phyloP scores from a whole-genome alignment of 2,113 vertebrate species.

The Xenopus borealis region DNA sequence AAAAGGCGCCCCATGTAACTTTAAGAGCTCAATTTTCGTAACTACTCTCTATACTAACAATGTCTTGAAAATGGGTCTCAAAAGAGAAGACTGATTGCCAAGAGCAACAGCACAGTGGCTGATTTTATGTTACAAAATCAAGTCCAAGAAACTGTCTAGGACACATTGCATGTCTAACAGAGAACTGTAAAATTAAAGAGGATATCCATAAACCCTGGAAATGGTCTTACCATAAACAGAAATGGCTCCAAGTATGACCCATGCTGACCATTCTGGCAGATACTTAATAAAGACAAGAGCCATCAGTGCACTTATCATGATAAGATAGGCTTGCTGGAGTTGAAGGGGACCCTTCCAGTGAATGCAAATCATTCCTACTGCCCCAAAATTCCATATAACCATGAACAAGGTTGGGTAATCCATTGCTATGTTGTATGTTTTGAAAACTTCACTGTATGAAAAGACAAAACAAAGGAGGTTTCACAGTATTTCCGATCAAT shows the following conservation, averaged over 20 bases:
- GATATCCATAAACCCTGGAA: neutral
- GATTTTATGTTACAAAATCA: too few species aligned
- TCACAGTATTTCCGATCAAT: too few species aligned
- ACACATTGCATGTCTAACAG: too few species aligned
- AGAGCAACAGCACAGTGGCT: too few species aligned
- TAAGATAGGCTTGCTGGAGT: constrained; percentile 95
- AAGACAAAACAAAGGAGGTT: constrained; percentile 10
- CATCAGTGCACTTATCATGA: constrained; percentile 97
- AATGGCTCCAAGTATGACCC: constrained; percentile 95
- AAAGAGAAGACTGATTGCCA: too few species aligned
- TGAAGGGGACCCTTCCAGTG: constrained; percentile 94
- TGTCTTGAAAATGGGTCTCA: too few species aligned
- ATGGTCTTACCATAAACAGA: constrained; percentile 84
- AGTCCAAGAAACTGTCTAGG: too few species aligned
- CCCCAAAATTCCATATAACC: constrained; percentile 95
- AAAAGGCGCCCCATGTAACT: too few species aligned
- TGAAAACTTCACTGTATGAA: constrained; percentile 82
- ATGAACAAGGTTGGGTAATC: constrained; percentile 87
- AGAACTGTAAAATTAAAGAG: too few species aligned
- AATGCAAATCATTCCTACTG: constrained; percentile 95
- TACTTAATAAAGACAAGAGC: constrained; percentile 97
- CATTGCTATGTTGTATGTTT: constrained; percentile 93
- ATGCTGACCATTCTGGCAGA: constrained; percentile 93
- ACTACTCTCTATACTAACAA: too few species aligned
- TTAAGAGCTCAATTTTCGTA: too few species aligned